These are phyloP conservation scores for Heliconius melpomene DNA, from an alignment of 1,140 invertebrate genomes.

Conservation along the genomic window DNA sequence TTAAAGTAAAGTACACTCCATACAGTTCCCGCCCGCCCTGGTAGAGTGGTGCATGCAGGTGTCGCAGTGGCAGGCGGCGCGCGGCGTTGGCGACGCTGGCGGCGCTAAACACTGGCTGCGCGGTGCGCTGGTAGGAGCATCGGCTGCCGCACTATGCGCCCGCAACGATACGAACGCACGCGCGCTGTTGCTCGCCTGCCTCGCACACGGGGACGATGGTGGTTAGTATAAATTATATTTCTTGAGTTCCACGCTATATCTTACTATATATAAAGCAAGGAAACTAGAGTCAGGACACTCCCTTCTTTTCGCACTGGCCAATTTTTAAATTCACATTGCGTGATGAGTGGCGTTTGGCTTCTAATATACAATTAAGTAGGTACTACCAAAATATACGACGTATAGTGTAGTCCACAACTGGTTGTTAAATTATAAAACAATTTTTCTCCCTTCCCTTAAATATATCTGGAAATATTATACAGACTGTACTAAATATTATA, in stretches of 20 bases:
- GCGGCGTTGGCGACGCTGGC: constrained; percentile 32
- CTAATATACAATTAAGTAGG: no score
- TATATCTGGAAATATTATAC: no score
- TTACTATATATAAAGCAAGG: no score
- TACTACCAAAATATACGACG: no score
- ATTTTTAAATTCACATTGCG: not conserved
- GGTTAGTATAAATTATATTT: not conserved
- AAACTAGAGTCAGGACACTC: no score
- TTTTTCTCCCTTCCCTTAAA: no score
- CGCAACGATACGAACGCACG: not conserved
- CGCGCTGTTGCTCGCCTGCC: constrained; percentile 26
- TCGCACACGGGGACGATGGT: constrained; percentile 11
- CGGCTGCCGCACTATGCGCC: not conserved
- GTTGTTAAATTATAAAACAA: no score
- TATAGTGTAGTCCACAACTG: no score
- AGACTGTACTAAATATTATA: not conserved
- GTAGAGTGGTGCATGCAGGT: constrained; percentile 49
- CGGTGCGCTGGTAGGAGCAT: not conserved
- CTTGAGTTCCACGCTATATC: no score
- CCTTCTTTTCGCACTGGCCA: not conserved
- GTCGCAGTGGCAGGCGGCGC: constrained; percentile 35
- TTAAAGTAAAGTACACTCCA: no score
- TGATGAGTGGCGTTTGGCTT: no score
- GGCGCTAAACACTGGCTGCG: constrained; percentile 32
- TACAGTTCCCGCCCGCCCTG: constrained; percentile 41